Evolutionary conservation across 2,888 invertebrate species (phyloP), one percentile per base, ranked within the genome.

Genomic region (Thera obeliscata): DNA sequence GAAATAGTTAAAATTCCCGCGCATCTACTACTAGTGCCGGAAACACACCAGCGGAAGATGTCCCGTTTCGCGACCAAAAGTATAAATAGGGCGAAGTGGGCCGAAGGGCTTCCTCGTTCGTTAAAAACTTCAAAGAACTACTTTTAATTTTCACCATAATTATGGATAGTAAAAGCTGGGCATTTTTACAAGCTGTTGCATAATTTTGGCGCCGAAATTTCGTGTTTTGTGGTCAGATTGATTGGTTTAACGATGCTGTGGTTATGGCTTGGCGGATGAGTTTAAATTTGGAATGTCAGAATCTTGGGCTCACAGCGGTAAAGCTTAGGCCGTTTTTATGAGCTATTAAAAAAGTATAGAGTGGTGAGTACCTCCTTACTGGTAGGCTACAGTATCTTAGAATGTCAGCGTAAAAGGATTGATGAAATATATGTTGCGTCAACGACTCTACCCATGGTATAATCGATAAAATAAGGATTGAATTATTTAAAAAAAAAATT

Each of bases 121-220:
- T 80, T 84, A 87, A 87, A 52, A 60, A 64, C 66, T 86, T 90
- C 90, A 91, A 90, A 90, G 84, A 69, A 70, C 75, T 70, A 73
- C 64, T 79, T 87, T 87, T 84, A 84, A 86, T 87, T 84, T 84
- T 81, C 81, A 79, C 81, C 81, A 83, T 85, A 86, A 88, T 87
- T 84, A 83, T 81, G 73, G 72, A 77, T 83, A 85, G 83, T 84
- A 83, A 69, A 69, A 82, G 52, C 54, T 35, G 70, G 66, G 3
- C 77, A 75, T 71, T 69, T 56, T 78, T 78, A 79, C 80, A 75
- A 76, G 76, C 70, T 69, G 72, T 52, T 52, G 33, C 52, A 33
- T 52, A 73, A 61, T 70, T 67, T 70, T 71, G 73, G 75, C 75
- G 75, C 71, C 75, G 60, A 33, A 55, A 61, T 48, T 66, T 67